phyloP scores from a whole-genome alignment of 2,113 vertebrate species.

The Panurus biarmicus region DNA sequence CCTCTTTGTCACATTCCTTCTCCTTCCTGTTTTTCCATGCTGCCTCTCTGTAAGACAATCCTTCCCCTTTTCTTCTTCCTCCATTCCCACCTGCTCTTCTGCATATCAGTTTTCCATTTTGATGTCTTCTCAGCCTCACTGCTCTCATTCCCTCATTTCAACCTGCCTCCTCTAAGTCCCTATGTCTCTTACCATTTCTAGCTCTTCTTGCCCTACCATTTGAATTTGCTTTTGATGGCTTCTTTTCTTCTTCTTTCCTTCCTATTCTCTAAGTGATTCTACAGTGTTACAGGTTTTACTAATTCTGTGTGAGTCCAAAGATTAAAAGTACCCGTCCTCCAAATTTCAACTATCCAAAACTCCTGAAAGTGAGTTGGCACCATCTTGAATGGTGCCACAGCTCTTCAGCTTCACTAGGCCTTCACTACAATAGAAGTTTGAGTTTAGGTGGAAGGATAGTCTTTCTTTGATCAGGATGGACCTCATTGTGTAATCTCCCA shows the following conservation, averaged over 20 bases:
- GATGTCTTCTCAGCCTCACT: background rate
- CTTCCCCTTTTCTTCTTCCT: background rate
- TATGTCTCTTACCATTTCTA: background rate
- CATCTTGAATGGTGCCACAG: background rate
- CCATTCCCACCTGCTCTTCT: background rate
- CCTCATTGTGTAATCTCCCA: background rate
- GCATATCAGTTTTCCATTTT: background rate
- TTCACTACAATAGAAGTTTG: background rate
- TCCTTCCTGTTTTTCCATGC: background rate
- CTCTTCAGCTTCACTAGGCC: background rate
- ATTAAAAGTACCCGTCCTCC: background rate
- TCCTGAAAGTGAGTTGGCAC: background rate
- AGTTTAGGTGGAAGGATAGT: background rate
- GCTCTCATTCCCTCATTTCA: background rate
- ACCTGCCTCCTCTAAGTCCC: background rate
- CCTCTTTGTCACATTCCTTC: background rate
- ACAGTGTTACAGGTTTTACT: background rate
- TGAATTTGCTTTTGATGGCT: background rate
- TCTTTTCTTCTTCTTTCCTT: background rate
- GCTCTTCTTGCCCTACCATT: background rate
- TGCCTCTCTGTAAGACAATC: background rate
- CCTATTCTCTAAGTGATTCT: background rate
- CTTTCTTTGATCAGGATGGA: background rate
- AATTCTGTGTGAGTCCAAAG: background rate
- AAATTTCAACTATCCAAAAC: background rate